Percentiles rank a stretch among this genome's conserved stretches.
phyloP scores from a whole-genome alignment of 2,797 vertebrate species.

The Pseudocheirus occidentalis region DNA sequence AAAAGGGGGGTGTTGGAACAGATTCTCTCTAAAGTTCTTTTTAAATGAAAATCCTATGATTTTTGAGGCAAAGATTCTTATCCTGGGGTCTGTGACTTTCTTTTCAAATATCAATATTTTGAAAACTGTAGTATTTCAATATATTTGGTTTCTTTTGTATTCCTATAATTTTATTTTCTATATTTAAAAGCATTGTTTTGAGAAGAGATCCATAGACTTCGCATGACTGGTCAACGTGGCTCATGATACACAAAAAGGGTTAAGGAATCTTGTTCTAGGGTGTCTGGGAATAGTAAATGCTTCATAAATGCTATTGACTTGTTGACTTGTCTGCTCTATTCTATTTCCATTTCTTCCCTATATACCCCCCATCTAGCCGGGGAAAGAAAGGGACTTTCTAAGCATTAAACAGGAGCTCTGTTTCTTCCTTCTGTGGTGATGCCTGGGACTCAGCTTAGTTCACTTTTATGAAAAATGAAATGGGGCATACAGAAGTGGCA shows the following conservation, averaged over 20 bases:
- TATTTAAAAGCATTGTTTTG: background rate
- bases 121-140: background rate
- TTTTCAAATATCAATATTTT: background rate
- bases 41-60: background rate
- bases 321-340: background rate
- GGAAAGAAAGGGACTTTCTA: background rate
- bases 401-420: background rate
- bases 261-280: background rate
- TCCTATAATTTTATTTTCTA: background rate
- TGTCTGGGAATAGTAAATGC: background rate
- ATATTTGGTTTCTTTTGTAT: background rate
- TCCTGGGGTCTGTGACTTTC: background rate
- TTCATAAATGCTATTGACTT: background rate
- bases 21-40: background rate
- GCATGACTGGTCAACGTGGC: background rate
- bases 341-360: fast-evolving
- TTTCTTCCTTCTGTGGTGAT: background rate
- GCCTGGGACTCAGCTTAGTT: background rate
- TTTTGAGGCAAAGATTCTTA: background rate
- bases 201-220: background rate
- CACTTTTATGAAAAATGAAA: background rate
- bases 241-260: background rate
- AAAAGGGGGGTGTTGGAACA: background rate
- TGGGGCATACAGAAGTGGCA: background rate
- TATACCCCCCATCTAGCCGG: background rate